Evolutionary conservation across 2,113 vertebrate genomes (phyloP), one percentile per base, ranked within the genome.

Genomic region (Forbesichthys papilliferus): DNA sequence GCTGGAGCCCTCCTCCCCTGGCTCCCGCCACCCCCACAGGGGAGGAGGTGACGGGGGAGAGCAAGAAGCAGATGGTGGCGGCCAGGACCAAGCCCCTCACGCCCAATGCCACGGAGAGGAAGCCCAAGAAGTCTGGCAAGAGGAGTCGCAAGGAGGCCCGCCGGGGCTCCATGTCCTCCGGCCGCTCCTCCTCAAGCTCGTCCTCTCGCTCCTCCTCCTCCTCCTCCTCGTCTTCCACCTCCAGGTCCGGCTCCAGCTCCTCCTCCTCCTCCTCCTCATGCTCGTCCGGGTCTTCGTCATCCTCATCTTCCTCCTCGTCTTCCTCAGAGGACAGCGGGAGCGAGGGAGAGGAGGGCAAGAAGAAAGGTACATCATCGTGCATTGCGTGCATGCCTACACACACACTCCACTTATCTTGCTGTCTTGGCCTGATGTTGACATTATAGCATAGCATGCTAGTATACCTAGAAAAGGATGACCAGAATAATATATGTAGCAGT

Each of bases 1-100:
- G 90, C 46, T 86, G 93, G 81, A 96, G 92, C 83, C 93, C 94
- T 77, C 84, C 88, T 78, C 85, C 88, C 86, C 90, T 8, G 84
- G 93, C 84, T 48, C 93, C 83, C 60, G 83, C 81, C 1, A 94
- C 67, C 47, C 93, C 68, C 88, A 92, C 87, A 66, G 92, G 66
- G 49, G 80, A 88, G 70, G 95, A 95, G 20, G 93, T 84, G 51
- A 92, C 88, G 11, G 78, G 4, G 52, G 92, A 87, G 80, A 74
- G 85, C 66, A 85, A 93, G 86, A 82, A 86, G 90, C 94, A 93
- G 69, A 96, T 98, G 97, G 98, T 95, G 78, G 96, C 97, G 13
- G 97, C 98, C 42, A 91, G 98, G 84, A 98, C 97, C 66, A 96
- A 98, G 68, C 98, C 98, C 9, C 92, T 99, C 33, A 95, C 96